A percentile compares a stretch with the other conserved stretches of the same genome.
These are phyloP conservation scores for Hirudo medicinalis DNA, from an alignment of 1,140 invertebrate genomes.

Conservation along the genomic window DNA sequence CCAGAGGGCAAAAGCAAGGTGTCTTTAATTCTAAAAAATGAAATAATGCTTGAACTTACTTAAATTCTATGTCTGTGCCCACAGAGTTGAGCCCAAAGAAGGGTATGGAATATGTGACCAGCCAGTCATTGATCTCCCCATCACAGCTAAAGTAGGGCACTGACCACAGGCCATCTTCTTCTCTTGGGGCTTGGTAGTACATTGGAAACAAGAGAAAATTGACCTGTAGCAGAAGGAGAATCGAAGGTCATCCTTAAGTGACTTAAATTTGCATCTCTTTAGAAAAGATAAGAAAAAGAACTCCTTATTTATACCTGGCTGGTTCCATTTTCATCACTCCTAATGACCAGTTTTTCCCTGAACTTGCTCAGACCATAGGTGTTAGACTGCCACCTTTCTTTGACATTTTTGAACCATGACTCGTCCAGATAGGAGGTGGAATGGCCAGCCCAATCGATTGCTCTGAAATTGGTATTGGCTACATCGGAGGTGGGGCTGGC, in stretches of 20 bases:
- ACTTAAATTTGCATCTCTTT: conserved; percentile 38
- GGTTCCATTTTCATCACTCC: conserved; percentile 58
- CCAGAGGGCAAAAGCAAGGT: too few relatives aligned
- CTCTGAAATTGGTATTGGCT: conserved; percentile 31
- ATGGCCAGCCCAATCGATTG: conserved; percentile 37
- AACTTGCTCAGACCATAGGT: conserved; percentile 80
- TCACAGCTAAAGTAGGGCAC: conserved; percentile 84
- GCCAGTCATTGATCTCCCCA: conserved; percentile 73
- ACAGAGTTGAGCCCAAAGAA: conserved; percentile 94
- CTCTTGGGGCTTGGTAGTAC: conserved; percentile 50
- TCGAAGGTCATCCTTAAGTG: background rate
- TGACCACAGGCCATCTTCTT: conserved; percentile 72
- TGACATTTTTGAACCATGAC: conserved; percentile 70
- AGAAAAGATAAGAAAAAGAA: conserved; percentile 27
- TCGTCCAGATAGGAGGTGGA: conserved; percentile 65
- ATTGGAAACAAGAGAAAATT: conserved; percentile 81
- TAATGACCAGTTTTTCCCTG: conserved; percentile 77
- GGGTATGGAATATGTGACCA: conserved; percentile 81
- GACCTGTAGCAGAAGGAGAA: conserved; percentile 42
- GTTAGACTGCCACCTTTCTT: conserved; percentile 79
- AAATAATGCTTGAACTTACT: conserved; percentile 29
- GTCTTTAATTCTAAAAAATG: too few relatives aligned
- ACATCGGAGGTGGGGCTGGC: conserved; percentile 24
- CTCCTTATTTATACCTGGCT: conserved; percentile 27
- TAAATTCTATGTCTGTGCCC: conserved; percentile 45